phyloP scores from a whole-genome alignment of 2,888 invertebrate species.

The Cosmia trapezina region DNA sequence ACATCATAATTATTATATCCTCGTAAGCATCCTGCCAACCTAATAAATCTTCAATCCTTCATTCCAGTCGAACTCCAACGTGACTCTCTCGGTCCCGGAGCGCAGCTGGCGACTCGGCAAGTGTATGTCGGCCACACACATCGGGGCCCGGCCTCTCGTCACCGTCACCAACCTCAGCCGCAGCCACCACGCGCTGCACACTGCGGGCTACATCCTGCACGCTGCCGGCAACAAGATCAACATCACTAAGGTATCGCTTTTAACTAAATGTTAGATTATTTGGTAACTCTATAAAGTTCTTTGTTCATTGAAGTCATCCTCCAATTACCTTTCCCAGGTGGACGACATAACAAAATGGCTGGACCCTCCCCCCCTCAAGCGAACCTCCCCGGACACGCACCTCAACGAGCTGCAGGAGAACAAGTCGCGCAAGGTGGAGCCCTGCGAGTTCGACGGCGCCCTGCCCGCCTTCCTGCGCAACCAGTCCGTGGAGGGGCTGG shows the following conservation, averaged over 20 bases:
- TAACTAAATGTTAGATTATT: background rate
- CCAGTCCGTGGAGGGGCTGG: slow-evolving; percentile 86
- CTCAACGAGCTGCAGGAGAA: slow-evolving; percentile 71
- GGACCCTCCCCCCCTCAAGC: slow-evolving; percentile 81
- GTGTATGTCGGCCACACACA: slow-evolving; percentile 86
- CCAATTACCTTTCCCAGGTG: slow-evolving; percentile 73
- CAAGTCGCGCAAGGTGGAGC: slow-evolving; percentile 70
- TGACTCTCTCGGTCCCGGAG: slow-evolving; percentile 55
- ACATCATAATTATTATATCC: background rate
- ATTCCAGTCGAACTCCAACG: slow-evolving; percentile 76
- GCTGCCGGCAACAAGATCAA: slow-evolving; percentile 78
- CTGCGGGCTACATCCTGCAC: slow-evolving; percentile 84
- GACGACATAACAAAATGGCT: slow-evolving; percentile 87
- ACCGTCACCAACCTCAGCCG: slow-evolving; percentile 69
- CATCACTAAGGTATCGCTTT: slow-evolving; percentile 78
- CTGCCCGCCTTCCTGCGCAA: slow-evolving; percentile 84
- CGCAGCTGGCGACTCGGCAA: slow-evolving; percentile 76
- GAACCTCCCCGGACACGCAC: slow-evolving; percentile 77
- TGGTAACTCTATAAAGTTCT: background rate
- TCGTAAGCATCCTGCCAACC: background rate
- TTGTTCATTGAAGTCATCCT: background rate
- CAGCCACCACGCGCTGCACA: slow-evolving; percentile 65
- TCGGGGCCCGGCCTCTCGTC: slow-evolving; percentile 67
- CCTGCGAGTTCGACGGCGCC: slow-evolving; percentile 42
- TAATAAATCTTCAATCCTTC: accelerated